Percentiles rank a stretch among this genome's conserved stretches.
These are phyloP conservation scores for Adelges cooleyi DNA, from an alignment of 1,140 invertebrate species.

Conservation along the genomic window DNA sequence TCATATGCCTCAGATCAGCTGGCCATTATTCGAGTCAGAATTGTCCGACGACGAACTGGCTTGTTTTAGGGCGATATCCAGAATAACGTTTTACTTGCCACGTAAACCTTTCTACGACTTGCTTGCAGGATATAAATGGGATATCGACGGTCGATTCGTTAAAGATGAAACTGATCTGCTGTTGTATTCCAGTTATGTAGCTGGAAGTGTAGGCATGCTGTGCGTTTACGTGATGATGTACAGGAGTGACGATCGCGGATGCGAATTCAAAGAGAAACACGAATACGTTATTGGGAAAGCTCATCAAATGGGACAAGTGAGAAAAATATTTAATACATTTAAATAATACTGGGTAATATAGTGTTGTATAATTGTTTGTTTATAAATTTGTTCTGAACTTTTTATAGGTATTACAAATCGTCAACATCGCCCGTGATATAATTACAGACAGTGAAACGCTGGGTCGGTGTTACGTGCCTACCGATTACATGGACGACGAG, in stretches of 20 bases:
- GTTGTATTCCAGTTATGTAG: not conserved
- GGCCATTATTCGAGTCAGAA: not conserved
- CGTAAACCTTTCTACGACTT: slow-evolving; percentile 9
- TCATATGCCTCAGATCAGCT: not conserved
- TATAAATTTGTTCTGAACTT: not conserved
- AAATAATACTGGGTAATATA: not conserved
- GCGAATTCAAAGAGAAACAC: not conserved
- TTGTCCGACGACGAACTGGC: not conserved
- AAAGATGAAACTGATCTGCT: not conserved
- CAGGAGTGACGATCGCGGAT: not conserved
- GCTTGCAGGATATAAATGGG: slow-evolving; percentile 3
- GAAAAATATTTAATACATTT: not conserved
- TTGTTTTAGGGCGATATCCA: not conserved
- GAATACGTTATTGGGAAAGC: not conserved
- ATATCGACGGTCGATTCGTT: not conserved
- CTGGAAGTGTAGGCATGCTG: not conserved
- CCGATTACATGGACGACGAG: not conserved
- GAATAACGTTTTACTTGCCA: slow-evolving; percentile 20
- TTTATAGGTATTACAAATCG: not conserved
- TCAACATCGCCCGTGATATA: slow-evolving; percentile 11
- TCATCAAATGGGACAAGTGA: not conserved
- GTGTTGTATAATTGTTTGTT: not conserved
- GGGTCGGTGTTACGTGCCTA: not conserved
- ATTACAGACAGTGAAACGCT: not conserved
- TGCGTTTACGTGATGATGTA: not conserved